These are phyloP conservation scores for Pollenia labialis DNA, from an alignment of 2,888 invertebrate species.

Conservation along the genomic window DNA sequence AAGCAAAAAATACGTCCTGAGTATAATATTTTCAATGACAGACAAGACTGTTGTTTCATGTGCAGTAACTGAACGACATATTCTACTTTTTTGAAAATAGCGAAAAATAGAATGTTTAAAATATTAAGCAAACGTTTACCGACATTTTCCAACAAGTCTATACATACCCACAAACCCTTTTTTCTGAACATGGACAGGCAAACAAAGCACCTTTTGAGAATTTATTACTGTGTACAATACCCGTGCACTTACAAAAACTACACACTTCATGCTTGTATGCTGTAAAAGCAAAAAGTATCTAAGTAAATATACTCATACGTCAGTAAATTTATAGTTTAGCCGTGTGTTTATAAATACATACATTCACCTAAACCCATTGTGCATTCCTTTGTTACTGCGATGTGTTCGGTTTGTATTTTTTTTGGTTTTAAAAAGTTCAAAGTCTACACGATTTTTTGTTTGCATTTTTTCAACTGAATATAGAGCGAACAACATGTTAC, in stretches of 20 bases:
- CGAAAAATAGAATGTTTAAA: background rate
- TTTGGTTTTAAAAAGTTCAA: constrained; percentile 42
- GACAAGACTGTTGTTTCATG: background rate
- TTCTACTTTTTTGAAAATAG: background rate
- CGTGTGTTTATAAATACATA: too few species aligned
- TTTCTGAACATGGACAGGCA: constrained; percentile 17
- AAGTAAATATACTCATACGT: background rate
- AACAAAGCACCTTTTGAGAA: constrained; percentile 59
- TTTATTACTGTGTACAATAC: constrained; percentile 43
- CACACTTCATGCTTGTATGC: background rate
- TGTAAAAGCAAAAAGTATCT: background rate
- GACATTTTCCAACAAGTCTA: background rate
- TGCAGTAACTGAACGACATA: background rate
- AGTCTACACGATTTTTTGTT: constrained; percentile 30
- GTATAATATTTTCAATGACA: constrained; percentile 6
- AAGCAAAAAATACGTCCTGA: constrained; percentile 25
- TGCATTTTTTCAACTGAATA: constrained; percentile 22
- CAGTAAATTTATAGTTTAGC: too few species aligned
- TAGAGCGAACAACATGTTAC: constrained; percentile 51
- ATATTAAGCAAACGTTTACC: constrained; percentile 29
- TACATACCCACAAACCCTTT: background rate
- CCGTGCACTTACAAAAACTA: background rate
- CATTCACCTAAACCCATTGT: too few species aligned
- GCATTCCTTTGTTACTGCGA: background rate
- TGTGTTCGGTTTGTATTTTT: background rate